Base-by-base conservation (phyloP, 2,113 vertebrate genomes). In the Atherinomorus stipes region DNA sequence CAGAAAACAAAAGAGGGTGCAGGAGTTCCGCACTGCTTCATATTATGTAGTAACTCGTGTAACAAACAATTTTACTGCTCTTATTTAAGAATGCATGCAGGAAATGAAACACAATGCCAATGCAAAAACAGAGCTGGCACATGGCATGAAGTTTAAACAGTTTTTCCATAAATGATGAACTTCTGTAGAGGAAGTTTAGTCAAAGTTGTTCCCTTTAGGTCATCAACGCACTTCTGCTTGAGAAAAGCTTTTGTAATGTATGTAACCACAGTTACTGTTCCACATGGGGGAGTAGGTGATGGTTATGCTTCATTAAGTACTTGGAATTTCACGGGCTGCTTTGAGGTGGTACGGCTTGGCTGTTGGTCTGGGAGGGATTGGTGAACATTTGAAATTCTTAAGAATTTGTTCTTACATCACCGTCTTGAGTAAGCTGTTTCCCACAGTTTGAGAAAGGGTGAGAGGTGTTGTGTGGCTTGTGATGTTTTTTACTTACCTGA, bases 221-320 rank as follows among this genome's bases (percentile, higher is more conserved):
- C 31, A 34, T 34, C 9, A 4, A 34, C 31, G 5, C 7, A 6
- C 4, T 47, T 28, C 74, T 45, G 49, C 52, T 71, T 62, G 63
- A 68, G 25, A 22, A 25, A 19, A 63, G 71, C 62, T 31, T 44
- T 23, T 34, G 7, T 34, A 60, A 65, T 64, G 54, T 59, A 26
- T 71, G 53, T 58, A 51, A 65, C 34, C 28, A 51, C 60, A 40
- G 52, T 49, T 70, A 42, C 64, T 78, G 63, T 70, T 53, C 80
- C 75, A 68, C 74, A 66, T 78, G 80, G 42, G 42, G 42, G 42
- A 52, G 54, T 66, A 70, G 57, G 51, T 52, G 40, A 83, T 42
- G 42, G 68, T 83, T 50, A 64, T 69, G 79, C 79, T 73, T 63
- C n/a, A 42, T 81, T 37, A 79, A 58, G 68, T 87, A 64, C 75